These are phyloP conservation scores for Motacilla tschutschensis DNA, from an alignment of 2,113 vertebrate genomes.

Conservation along the genomic window DNA sequence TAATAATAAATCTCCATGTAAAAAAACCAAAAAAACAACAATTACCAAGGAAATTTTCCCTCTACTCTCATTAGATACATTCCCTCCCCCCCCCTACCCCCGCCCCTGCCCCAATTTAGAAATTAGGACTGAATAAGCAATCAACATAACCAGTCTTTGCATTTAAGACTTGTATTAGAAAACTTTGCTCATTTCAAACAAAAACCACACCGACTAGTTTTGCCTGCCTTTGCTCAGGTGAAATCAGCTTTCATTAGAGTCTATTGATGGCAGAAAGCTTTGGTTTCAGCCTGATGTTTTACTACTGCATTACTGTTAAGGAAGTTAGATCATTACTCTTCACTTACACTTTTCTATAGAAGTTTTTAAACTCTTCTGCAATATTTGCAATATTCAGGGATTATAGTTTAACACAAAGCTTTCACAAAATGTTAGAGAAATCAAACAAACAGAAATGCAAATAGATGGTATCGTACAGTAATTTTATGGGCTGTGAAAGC, in stretches of 20 bases:
- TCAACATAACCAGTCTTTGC: neutral
- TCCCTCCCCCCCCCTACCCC: fast-evolving
- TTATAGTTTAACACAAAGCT: neutral
- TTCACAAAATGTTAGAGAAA: neutral
- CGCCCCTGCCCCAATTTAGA: neutral
- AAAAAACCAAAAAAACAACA: neutral
- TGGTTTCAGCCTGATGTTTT: neutral
- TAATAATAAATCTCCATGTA: neutral
- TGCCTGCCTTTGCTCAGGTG: neutral
- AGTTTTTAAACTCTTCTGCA: neutral
- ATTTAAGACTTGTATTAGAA: neutral
- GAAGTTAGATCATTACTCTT: neutral
- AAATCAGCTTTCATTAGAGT: neutral
- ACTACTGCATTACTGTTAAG: neutral
- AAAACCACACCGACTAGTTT: neutral
- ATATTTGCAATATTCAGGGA: neutral
- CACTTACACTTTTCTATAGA: neutral
- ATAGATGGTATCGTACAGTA: neutral
- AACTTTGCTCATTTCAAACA: neutral
- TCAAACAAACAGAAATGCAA: neutral
- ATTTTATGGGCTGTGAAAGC: neutral
- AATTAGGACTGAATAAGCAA: neutral
- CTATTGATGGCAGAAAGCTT: neutral
- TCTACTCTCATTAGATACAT: neutral
- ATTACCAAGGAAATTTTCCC: neutral